A percentile compares a stretch with the other conserved stretches of the same genome.
Evolutionary conservation across 2,113 vertebrate species (phyloP).

Genomic region (Canis aureus): DNA sequence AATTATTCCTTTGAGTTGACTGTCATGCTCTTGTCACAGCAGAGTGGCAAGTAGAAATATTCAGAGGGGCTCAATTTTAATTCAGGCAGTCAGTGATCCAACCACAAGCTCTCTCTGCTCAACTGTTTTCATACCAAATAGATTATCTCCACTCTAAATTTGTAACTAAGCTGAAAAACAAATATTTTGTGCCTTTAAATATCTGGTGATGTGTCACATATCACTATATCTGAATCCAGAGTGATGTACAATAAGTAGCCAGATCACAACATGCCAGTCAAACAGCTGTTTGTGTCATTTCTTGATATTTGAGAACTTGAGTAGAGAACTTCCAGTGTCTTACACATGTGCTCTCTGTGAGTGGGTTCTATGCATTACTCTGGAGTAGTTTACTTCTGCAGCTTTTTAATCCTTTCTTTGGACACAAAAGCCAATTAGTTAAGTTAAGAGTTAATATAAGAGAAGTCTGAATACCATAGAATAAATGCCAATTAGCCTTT

Average conservation of each 20-base stretch:
- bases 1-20: constrained; percentile 46
- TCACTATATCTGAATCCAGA: constrained; percentile 73
- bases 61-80: constrained; percentile 72
- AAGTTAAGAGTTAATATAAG: constrained; percentile 48
- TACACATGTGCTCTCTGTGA: background rate
- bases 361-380: background rate
- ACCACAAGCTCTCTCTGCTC: constrained; percentile 72
- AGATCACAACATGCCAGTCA: constrained; percentile 76
- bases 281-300: background rate
- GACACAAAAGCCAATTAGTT: constrained; percentile 20
- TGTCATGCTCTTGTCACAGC: constrained; percentile 71
- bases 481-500: constrained; percentile 14
- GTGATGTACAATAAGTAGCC: constrained; percentile 44
- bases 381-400: background rate
- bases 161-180: constrained; percentile 81
- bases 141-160: constrained; percentile 74
- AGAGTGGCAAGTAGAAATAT: constrained; percentile 65
- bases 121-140: constrained; percentile 71
- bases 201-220: constrained; percentile 67
- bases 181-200: constrained; percentile 66
- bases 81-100: constrained; percentile 79
- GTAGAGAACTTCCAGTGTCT: constrained; percentile 66
- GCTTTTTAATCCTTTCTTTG: constrained; percentile 46
- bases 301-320: background rate
- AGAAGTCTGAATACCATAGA: background rate